These are phyloP conservation scores for Andricus quercusramuli DNA, from an alignment of 2,888 invertebrate genomes.

Conservation along the genomic window DNA sequence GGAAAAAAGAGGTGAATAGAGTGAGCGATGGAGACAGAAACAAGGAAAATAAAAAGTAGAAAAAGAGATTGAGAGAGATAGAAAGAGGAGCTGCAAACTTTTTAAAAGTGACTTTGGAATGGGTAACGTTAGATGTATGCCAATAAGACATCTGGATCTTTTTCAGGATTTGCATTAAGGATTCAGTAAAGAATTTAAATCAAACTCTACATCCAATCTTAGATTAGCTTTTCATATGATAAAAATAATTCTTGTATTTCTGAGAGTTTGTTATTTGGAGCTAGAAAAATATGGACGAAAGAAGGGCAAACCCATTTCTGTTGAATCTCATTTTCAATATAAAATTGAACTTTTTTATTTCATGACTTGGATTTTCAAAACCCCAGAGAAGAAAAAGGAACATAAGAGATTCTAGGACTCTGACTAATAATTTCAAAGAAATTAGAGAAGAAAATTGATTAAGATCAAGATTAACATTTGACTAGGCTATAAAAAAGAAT, in stretches of 20 bases:
- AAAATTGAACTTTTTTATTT: no score
- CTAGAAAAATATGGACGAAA: neutral
- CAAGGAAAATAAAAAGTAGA: no score
- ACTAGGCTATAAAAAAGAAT: slow-evolving; percentile 2
- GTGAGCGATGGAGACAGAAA: no score
- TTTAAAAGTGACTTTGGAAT: slow-evolving; percentile 66
- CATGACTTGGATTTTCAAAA: no score
- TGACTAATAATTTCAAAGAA: neutral
- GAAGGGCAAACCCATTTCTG: no score
- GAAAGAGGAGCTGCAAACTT: slow-evolving; percentile 57
- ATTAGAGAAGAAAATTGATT: neutral
- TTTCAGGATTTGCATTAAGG: slow-evolving; percentile 27
- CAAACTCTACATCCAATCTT: neutral
- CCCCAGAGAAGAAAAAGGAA: no score
- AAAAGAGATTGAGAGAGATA: slow-evolving; percentile 43
- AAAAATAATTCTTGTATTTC: neutral
- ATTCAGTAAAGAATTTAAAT: slow-evolving; percentile 6
- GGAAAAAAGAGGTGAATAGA: slow-evolving; percentile 38
- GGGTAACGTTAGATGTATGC: slow-evolving; percentile 59
- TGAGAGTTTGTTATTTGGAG: neutral
- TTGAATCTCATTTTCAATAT: no score
- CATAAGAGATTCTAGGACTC: no score
- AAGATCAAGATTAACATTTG: neutral
- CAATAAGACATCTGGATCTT: slow-evolving; percentile 39
- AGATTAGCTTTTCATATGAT: neutral